Evolutionary conservation across 2,113 vertebrate genomes (phyloP).

Genomic region (Pterocles burchelli): DNA sequence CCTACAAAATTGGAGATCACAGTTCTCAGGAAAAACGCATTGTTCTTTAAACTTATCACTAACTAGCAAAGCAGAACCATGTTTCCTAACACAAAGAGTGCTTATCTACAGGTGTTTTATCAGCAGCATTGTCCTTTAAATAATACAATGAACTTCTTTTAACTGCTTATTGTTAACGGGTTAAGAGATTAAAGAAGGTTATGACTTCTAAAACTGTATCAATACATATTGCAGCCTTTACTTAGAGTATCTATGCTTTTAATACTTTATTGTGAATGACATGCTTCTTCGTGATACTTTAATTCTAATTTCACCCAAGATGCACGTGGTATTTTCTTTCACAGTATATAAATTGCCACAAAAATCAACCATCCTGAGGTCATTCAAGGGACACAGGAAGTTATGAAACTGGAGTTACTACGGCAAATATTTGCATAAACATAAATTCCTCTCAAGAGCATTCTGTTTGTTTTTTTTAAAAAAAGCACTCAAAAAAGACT

Average conservation of each 20-base stretch:
- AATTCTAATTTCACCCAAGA: not conserved
- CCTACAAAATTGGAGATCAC: conserved; percentile 69
- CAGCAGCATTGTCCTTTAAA: not conserved
- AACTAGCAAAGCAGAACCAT: not conserved
- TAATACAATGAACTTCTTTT: not conserved
- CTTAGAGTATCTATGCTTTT: not conserved
- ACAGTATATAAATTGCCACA: not conserved
- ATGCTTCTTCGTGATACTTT: not conserved
- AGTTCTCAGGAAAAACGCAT: not conserved
- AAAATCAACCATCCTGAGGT: not conserved
- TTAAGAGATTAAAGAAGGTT: not conserved
- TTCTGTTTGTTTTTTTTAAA: not conserved
- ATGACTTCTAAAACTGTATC: not conserved
- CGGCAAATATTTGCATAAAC: not conserved
- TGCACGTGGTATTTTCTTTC: not conserved
- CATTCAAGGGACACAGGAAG: not conserved
- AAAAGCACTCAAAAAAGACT: not conserved
- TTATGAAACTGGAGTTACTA: not conserved
- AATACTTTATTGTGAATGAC: not conserved
- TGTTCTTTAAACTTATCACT: not conserved
- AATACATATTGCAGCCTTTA: not conserved
- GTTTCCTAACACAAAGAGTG: not conserved
- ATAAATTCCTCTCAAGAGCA: not conserved
- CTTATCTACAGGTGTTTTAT: not conserved
- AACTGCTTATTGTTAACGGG: not conserved